A percentile compares a stretch with the other conserved stretches of the same genome.
Evolutionary conservation across 2,113 vertebrate species (phyloP).

Genomic region (Camarhynchus parvulus): DNA sequence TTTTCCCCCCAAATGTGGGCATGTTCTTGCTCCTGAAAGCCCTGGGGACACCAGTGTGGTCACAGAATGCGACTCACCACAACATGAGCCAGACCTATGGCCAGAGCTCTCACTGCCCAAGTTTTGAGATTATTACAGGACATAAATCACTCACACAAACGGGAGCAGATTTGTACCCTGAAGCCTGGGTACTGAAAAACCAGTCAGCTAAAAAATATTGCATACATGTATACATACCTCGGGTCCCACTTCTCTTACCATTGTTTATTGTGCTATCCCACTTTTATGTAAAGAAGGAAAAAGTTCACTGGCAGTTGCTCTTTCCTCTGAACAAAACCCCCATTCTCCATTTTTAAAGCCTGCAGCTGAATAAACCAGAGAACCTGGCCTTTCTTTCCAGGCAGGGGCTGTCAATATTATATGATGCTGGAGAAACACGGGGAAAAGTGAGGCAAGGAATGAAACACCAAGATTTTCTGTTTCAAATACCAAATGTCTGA

Average conservation of each 20-base stretch:
- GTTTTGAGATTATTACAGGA: neutral
- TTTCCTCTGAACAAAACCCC: conserved; percentile 59
- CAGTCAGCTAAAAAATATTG: neutral
- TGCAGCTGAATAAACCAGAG: conserved; percentile 69
- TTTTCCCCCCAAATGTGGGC: neutral
- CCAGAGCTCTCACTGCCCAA: neutral
- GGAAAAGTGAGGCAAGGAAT: conserved; percentile 71
- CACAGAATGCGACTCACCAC: neutral
- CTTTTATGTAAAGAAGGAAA: conserved; percentile 66
- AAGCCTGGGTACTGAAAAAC: neutral
- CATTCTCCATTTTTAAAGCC: conserved; percentile 69
- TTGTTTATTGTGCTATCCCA: conserved; percentile 68
- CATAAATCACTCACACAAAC: neutral
- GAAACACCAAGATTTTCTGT: conserved; percentile 74
- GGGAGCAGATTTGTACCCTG: neutral
- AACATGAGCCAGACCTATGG: neutral
- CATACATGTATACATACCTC: neutral
- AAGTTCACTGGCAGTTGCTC: conserved; percentile 66
- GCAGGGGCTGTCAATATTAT: conserved; percentile 65
- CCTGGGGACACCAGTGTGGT: neutral
- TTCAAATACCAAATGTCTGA: conserved; percentile 72
- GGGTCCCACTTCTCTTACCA: conserved; percentile 40
- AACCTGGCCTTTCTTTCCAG: conserved; percentile 67
- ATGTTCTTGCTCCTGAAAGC: neutral
- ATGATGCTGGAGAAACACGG: conserved; percentile 70